These are phyloP conservation scores for Brachionus asplanchnoidis DNA, from an alignment of 1,140 invertebrate species.

Conservation along the genomic window DNA sequence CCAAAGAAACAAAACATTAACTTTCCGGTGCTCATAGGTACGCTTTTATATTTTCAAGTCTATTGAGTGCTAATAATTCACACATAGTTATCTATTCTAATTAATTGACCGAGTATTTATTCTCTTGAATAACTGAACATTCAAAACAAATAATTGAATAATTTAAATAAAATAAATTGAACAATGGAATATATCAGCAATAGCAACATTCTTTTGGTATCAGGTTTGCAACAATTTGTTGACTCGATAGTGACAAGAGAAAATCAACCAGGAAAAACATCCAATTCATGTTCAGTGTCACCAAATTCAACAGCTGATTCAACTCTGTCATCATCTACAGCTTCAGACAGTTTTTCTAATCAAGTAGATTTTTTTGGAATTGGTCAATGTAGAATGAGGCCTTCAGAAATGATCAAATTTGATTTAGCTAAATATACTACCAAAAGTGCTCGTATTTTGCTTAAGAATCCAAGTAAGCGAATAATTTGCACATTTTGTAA, in stretches of 20 bases:
- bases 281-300: background rate
- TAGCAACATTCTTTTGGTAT: background rate
- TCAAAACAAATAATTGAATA: background rate
- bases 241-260: background rate
- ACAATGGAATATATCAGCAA: background rate
- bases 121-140: background rate
- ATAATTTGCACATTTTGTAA: constrained; percentile 66
- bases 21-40: background rate
- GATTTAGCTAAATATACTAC: background rate
- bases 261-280: background rate
- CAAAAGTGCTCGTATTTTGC: background rate
- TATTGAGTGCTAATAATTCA: background rate
- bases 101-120: background rate
- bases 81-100: background rate
- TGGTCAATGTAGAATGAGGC: background rate
- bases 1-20: background rate
- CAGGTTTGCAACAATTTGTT: background rate
- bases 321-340: background rate
- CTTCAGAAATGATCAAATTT: background rate
- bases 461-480: background rate
- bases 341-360: background rate
- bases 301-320: background rate
- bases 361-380: background rate
- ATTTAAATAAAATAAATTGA: background rate
- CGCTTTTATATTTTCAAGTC: background rate